These are phyloP conservation scores for Scaptomyza reducta DNA, from an alignment of 2,888 invertebrate species.

Conservation along the genomic window DNA sequence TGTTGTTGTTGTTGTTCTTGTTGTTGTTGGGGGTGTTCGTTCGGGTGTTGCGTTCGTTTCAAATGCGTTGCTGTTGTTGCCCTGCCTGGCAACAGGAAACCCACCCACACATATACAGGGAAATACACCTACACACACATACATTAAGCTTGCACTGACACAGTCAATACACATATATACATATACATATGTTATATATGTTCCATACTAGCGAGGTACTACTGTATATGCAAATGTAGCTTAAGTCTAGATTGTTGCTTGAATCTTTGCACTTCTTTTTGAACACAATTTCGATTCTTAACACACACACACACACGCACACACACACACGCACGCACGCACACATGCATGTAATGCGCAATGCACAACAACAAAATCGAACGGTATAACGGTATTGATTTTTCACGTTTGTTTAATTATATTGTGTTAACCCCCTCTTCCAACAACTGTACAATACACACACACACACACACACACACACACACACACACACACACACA, in stretches of 20 bases:
- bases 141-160: background rate
- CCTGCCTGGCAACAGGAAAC: conserved; percentile 40
- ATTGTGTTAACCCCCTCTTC: conserved; percentile 23
- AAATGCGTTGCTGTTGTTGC: conserved; percentile 16
- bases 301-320: background rate
- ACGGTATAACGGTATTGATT: conserved; percentile 57
- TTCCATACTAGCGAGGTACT: no score
- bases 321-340: conserved; percentile 1
- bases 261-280: background rate
- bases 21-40: conserved; percentile 3
- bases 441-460: background rate
- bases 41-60: conserved; percentile 16
- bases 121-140: background rate
- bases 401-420: conserved; percentile 58
- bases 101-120: conserved; percentile 19
- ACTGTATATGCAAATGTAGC: background rate
- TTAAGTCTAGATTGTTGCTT: conserved; percentile 4
- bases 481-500: conserved; percentile 4
- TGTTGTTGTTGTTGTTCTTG: background rate
- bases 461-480: background rate
- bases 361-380: conserved; percentile 49
- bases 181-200: no score
- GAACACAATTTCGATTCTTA: background rate
- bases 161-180: background rate
- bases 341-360: conserved; percentile 25